These are phyloP conservation scores for Tapirus indicus DNA, from an alignment of 2,797 vertebrate genomes.

Conservation along the genomic window DNA sequence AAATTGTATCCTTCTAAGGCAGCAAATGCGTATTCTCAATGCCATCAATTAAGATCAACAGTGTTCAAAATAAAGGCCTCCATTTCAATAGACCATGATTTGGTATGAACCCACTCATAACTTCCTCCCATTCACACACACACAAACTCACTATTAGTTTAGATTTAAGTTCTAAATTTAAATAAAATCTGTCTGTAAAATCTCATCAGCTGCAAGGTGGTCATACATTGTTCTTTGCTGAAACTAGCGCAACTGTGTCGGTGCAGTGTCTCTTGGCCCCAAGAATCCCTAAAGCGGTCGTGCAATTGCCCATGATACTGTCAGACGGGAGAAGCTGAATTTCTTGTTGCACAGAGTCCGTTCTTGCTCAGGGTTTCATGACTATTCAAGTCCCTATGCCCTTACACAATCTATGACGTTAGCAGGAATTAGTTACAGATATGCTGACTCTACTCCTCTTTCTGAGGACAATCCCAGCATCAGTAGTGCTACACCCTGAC, in stretches of 20 bases:
- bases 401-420: not conserved
- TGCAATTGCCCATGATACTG: not conserved
- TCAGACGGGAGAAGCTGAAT: not conserved
- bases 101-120: not conserved
- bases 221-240: not conserved
- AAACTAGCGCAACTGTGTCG: not conserved
- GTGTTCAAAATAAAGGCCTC: not conserved
- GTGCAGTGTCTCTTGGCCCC: too few relatives aligned
- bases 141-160: not conserved
- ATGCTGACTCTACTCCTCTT: not conserved
- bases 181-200: not conserved
- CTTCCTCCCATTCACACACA: not conserved
- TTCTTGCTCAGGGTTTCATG: not conserved
- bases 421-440: not conserved
- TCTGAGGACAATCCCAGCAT: not conserved
- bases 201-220: not conserved
- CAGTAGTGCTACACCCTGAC: not conserved
- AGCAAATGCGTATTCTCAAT: not conserved
- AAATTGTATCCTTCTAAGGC: not conserved
- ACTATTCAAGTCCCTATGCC: not conserved
- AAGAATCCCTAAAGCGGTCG: not conserved
- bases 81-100: not conserved
- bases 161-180: conserved; percentile 33
- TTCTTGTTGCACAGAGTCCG: not conserved
- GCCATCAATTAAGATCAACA: not conserved